Percentiles rank a stretch among this genome's conserved stretches.
These are phyloP conservation scores for Corynorhinus townsendii DNA, from an alignment of 2,113 vertebrate genomes.

Conservation along the genomic window DNA sequence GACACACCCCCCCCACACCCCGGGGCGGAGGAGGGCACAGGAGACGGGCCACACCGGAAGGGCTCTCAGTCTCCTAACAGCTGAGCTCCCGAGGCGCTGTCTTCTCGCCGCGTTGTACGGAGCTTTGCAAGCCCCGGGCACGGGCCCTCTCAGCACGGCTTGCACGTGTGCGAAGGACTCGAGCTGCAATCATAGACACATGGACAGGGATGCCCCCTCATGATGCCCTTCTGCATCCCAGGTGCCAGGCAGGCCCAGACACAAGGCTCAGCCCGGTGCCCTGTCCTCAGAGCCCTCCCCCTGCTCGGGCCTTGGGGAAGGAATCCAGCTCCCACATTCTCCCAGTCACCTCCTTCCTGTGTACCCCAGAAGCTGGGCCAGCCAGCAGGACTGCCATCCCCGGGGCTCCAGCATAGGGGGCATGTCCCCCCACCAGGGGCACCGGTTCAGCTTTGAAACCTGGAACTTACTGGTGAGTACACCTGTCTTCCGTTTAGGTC, in stretches of 20 bases:
- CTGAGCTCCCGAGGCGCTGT: no score
- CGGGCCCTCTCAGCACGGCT: fast-evolving
- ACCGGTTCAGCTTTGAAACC: neutral
- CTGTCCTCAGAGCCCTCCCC: neutral
- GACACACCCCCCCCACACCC: neutral
- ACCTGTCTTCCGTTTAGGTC: neutral
- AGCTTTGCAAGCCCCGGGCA: neutral
- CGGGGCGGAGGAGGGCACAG: neutral
- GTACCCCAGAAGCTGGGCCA: neutral
- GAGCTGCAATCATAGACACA: neutral
- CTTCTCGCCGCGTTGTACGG: fast-evolving
- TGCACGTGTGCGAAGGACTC: neutral
- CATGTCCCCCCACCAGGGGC: fast-evolving
- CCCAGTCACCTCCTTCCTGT: neutral
- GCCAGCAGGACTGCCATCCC: neutral
- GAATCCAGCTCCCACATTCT: neutral
- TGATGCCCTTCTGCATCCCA: neutral
- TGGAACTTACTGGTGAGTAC: neutral
- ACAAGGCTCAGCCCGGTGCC: neutral
- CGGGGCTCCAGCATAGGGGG: neutral
- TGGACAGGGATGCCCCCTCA: neutral
- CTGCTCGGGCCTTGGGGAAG: neutral
- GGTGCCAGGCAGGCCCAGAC: neutral
- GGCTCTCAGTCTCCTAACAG: neutral
- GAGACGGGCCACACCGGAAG: neutral